Evolutionary conservation across 2,888 invertebrate species (phyloP), one percentile per base, ranked within the genome.

Genomic region (Pyrochroa serraticornis): DNA sequence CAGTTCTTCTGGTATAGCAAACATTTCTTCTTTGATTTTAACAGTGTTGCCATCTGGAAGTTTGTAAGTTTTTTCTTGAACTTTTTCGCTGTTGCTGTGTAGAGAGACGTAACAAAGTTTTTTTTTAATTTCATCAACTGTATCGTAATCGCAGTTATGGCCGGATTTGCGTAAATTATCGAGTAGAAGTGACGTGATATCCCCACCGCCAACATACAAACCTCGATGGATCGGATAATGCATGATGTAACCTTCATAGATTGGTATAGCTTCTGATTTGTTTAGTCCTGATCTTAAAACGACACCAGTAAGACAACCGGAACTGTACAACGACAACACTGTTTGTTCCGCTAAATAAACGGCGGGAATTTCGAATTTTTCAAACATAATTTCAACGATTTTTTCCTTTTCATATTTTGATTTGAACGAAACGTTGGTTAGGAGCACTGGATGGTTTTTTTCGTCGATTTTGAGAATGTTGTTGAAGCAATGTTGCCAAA

Each of bases 381-480:
- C 64, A 53, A 64, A 64, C 30, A 62, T 10, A 7, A 66, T 57
- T 44, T 66, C 62, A 1, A 61, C 61, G 1, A 62, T 48, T 56
- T 63, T 66, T 36, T 66, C 64, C 7, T 51, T 62, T n/a, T 62
- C 54, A 36, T 42, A 35, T 53, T 60, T 65, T 1, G 62, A 53
- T 46, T 56, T 58, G 35, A 58, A 54, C 7, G 52, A 45, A 1
- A 53, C 47, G 36, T 60, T 58, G 7, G 58, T 60, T 2, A 65
- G 32, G 7, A 65, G 35, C 6, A 64, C 45, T 1, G 60, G 56
- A 31, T 62, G 58, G 7, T 60, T 52, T 36, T 50, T 37, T 6
- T 58, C 38, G 8, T 44, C 51, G 10, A 41, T 35, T n/a, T 55
- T 58, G 6, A 62, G 10, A 22, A 22, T 22, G 6, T n/a, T 10